Evolutionary conservation across 1,140 invertebrate genomes (phyloP), one percentile per base, ranked within the genome.

Genomic region (Drosophila pectinifera): DNA sequence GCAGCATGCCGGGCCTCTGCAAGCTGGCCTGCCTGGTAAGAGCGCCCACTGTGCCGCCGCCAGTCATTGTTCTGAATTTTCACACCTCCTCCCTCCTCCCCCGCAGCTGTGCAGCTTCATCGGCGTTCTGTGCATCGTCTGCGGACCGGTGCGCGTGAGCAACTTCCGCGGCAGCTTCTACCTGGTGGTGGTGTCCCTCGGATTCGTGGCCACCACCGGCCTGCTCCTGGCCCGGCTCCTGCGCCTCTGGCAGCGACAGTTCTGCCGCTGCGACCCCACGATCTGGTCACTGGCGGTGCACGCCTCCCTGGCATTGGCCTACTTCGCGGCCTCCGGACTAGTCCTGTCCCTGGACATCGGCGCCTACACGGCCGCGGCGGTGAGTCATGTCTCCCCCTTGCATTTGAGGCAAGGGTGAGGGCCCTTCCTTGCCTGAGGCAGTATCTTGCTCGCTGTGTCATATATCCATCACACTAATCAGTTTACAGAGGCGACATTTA

Each of bases 131-230:
- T 86, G 83, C 75, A 88, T 86, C 20, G 58, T 69, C 22, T 86
- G 82, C 74, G 84, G 83, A 5, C 73, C 82, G 54, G 82, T 86
- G 43, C 59, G 69, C 31, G 61, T 86, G 57, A 86, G 83, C 62
- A 86, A 86, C 28, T 86, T 86, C 70, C 82, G 82, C 1, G 82
- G 82, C 55, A 78, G 82, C 65, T 88, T 82, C 55, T 86, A 86
- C 48, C 45, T 86, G 54, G 62, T 62, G 13, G 78, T 86, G 36
- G 69, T n/a, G 0, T 18, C 80, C 24, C 6, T 79, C 4, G 82
- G 83, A 1, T 82, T 78, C 31, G 42, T 64, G 26, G 41, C 62
- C 49, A 86, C 75, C 20, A 28, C 65, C 48, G 31, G 36, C 41
- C 45, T 86, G 39, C 49, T 86, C 22, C 38, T 82, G 20, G 34